Base-by-base conservation (phyloP, 2,113 vertebrate genomes). In the Bujurquina vittata region DNA sequence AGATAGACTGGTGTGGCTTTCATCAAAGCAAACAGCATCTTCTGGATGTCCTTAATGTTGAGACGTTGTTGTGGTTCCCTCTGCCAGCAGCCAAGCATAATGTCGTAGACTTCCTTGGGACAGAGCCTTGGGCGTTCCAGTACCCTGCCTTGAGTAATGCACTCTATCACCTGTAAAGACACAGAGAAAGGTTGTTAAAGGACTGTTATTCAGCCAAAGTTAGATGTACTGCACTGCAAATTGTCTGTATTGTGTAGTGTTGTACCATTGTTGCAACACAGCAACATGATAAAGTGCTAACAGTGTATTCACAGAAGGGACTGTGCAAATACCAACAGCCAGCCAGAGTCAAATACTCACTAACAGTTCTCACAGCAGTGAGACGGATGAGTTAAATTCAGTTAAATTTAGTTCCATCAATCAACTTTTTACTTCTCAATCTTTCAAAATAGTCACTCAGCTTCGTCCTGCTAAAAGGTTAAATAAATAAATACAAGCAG, bases 11-110 rank as follows among this genome's bases (percentile, higher is more conserved):
- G 96, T 6, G 95, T 93, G 75, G 96, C 92, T 92, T 96, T 96
- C 88, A 96, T 95, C 85, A 96, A 77, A 22, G 93, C 86, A 67
- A 94, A 90, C 23, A 96, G 91, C 56, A 94, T 93, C 84, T 95
- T 95, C 89, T 96, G 95, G 88, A 96, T 96, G 90, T 96, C 96
- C 85, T 96, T 96, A 82, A 96, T 94, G 91, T 95, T 95, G 52
- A 96, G 93, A 59, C 96, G 92, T 86, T 96, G 96, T 59, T 96
- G 96, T 0, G 96, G 96, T 83, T 96, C 96, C 59, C 96, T 92
- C 88, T 96, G 96, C 96, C 96, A 96, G 85, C 96, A 96, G 73
- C 96, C 95, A 75, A 96, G 83, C 96, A 96, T 96, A 29, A 96
- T 89, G 56, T 96, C 96, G 10, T 96, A 96, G 43, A 96, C 92